Base-by-base conservation (phyloP, 1,140 invertebrate genomes). In the Caenorhabditis remanei region DNA sequence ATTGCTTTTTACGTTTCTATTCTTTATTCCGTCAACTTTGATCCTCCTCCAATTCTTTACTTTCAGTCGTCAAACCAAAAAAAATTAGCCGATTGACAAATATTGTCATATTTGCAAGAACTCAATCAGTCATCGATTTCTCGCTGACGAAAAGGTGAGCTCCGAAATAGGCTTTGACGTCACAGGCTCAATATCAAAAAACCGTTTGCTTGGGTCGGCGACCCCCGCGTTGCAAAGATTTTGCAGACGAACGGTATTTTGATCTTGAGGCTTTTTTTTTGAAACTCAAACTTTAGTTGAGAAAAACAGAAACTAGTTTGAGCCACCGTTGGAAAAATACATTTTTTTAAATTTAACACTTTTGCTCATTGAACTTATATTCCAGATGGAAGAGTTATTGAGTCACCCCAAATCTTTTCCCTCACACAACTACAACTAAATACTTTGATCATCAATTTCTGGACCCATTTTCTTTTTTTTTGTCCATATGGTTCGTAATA, bases 151-250 rank as follows among this genome's bases (percentile, higher is more conserved):
- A 13, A 79, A 48, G 46, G 46, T 79, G 71, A 53, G 71, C 71
- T 50, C 46, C 46, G 46, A 79, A 79, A 79, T 79, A 79, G 43
- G 71, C 46, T 79, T 79, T 79, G 71, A 79, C 71, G 71, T 79
- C 71, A 67, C 63, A 53, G 50, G 4, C 71, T 79, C 46, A 53
- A 79, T 79, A 79, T 50, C 46, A 79, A 43, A 79, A 79, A 79
- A 79, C n/a, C 71, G 46, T 63, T 63, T 63, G 21, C 21, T 63
- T 21, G 24, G 21, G 9, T 11, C 40, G 43, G 46, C n/a, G 40
- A 71, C 43, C 71, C 71, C 11, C 46, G 32, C 19, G 21, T 79
- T 79, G 71, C 71, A 50, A 21, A 21, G 21, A n/a, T 13, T 48
- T 53, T 46, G 71, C 21, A 50, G 43, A 50, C 71, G 21, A 79